A percentile compares a stretch with the other conserved stretches of the same genome.
These are phyloP conservation scores for Casuarius casuarius DNA, from an alignment of 2,113 vertebrate genomes.

Conservation along the genomic window DNA sequence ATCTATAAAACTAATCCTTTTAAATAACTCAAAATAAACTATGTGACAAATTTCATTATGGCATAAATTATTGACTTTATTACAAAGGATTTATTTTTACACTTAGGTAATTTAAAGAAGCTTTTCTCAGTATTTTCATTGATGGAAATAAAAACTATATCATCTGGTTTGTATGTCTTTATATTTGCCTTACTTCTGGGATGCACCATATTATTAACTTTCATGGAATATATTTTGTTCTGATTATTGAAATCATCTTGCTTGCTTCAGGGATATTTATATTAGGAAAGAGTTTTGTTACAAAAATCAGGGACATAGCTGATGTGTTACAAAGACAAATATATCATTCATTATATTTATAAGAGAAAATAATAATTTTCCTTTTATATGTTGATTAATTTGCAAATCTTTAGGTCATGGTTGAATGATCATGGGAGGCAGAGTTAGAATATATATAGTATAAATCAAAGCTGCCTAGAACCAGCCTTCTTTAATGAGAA, in stretches of 20 bases:
- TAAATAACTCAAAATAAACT: constrained; percentile 45
- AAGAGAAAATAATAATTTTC: constrained; percentile 32
- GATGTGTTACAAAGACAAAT: constrained; percentile 33
- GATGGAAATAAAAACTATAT: constrained; percentile 39
- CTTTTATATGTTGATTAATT: constrained; percentile 17
- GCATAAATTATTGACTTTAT: constrained; percentile 41
- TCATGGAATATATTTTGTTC: constrained; percentile 6
- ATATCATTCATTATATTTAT: neutral
- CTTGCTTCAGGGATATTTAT: constrained; percentile 17
- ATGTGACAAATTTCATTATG: constrained; percentile 6
- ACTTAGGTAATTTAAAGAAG: constrained; percentile 38
- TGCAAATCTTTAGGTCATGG: neutral
- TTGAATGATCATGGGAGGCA: neutral
- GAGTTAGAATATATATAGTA: neutral
- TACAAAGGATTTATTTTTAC: constrained; percentile 16
- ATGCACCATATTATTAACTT: constrained; percentile 60
- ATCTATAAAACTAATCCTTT: neutral
- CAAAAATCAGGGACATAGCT: constrained; percentile 22
- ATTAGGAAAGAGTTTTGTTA: constrained; percentile 45
- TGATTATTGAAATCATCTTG: constrained; percentile 41
- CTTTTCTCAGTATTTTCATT: constrained; percentile 21
- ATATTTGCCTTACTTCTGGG: constrained; percentile 60
- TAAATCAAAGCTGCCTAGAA: neutral
- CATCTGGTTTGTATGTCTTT: neutral
- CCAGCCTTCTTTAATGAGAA: neutral